These are phyloP conservation scores for Deilephila porcellus DNA, from an alignment of 2,888 invertebrate species.

Conservation along the genomic window DNA sequence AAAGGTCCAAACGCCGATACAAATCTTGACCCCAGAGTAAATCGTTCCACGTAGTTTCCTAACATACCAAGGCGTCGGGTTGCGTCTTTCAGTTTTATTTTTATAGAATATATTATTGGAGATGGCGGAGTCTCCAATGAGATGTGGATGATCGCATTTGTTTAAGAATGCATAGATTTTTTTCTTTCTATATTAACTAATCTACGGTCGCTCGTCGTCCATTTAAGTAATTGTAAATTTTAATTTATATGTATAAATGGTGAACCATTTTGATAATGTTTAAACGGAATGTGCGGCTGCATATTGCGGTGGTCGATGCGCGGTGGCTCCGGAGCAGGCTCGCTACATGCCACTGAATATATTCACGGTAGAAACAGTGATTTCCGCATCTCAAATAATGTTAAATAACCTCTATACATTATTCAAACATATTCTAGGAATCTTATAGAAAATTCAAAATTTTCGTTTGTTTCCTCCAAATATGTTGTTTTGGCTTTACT, in stretches of 20 bases:
- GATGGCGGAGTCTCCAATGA: conserved; percentile 57
- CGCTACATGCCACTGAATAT: not conserved
- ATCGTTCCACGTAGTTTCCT: not conserved
- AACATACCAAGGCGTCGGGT: conserved; percentile 57
- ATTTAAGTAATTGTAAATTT: conserved; percentile 25
- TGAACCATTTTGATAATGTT: conserved; percentile 23
- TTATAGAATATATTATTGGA: conserved; percentile 67
- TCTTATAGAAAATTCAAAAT: no score
- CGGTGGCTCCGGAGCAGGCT: not conserved
- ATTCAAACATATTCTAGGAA: no score
- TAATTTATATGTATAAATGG: conserved; percentile 36
- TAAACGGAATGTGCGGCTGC: conserved; percentile 5
- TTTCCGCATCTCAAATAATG: no score
- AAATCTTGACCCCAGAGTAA: not conserved
- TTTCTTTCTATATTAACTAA: conserved; percentile 48
- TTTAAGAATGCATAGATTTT: conserved; percentile 77
- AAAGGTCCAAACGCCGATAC: not conserved
- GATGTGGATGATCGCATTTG: conserved; percentile 72
- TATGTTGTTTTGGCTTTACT: no score
- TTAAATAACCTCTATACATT: no score
- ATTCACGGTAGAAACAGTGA: no score
- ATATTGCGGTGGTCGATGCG: conserved; percentile 8
- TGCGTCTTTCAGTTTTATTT: conserved; percentile 74
- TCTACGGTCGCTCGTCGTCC: conserved; percentile 29
- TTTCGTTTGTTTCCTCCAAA: no score